These are phyloP conservation scores for Acrobasis repandana DNA, from an alignment of 2,888 invertebrate genomes.

Conservation along the genomic window DNA sequence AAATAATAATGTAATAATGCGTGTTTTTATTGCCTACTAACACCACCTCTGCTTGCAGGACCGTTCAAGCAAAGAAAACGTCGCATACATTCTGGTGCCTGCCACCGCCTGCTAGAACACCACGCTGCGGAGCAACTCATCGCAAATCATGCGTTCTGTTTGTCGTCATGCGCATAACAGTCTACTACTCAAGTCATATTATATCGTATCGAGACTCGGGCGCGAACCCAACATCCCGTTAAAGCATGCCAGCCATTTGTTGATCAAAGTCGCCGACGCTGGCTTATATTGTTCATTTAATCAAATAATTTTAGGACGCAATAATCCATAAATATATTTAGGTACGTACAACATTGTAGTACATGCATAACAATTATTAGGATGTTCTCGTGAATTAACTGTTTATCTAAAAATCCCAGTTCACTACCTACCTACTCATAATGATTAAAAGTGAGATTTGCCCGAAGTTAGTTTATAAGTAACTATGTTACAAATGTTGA, in stretches of 20 bases:
- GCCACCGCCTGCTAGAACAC: conserved; percentile 55
- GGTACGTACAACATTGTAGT: conserved; percentile 48
- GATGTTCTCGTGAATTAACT: conserved; percentile 37
- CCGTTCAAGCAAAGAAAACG: conserved; percentile 60
- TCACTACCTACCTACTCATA: conserved; percentile 29
- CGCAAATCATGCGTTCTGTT: conserved; percentile 44
- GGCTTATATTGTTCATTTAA: conserved; percentile 40
- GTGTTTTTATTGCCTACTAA: neutral
- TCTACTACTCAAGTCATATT: conserved; percentile 35
- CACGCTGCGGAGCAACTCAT: conserved; percentile 49
- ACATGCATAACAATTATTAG: conserved; percentile 53
- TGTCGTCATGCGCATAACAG: conserved; percentile 49
- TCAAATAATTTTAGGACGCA: conserved; percentile 49
- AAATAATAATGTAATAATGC: neutral
- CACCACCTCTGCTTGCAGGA: conserved; percentile 47
- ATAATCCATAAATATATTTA: conserved; percentile 55
- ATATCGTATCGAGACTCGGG: conserved; percentile 15
- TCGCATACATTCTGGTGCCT: conserved; percentile 63
- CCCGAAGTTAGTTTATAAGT: conserved; percentile 40
- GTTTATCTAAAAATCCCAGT: conserved; percentile 36
- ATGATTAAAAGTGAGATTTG: conserved; percentile 30
- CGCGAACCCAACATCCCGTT: conserved; percentile 1
- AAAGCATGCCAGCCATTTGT: conserved; percentile 5
- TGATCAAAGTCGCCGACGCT: conserved; percentile 21
- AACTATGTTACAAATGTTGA: conserved; percentile 38